Percentiles rank a stretch among this genome's conserved stretches.
phyloP scores from a whole-genome alignment of 2,888 invertebrate genomes.

The Eristalis intricaria region DNA sequence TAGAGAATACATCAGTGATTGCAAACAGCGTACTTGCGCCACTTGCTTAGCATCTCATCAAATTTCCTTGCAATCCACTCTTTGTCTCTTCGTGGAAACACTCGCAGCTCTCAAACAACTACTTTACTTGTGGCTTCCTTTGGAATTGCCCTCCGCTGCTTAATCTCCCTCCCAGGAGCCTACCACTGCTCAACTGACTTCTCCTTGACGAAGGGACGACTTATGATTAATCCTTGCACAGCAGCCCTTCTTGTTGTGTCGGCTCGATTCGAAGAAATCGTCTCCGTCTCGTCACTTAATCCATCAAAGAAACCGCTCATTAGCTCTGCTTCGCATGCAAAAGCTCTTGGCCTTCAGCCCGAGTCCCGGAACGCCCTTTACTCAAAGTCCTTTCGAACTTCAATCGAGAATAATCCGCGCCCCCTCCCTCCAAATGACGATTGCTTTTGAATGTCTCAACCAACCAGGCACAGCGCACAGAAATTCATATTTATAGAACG shows the following conservation, averaged over 20 bases:
- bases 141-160: too few relatives aligned
- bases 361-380: background rate
- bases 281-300: background rate
- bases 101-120: too few relatives aligned
- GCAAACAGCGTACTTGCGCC: too few relatives aligned
- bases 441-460: background rate
- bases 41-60: too few relatives aligned
- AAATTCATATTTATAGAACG: background rate
- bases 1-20: too few relatives aligned
- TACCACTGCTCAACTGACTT: background rate
- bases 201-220: background rate
- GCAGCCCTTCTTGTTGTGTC: background rate
- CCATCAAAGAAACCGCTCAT: background rate
- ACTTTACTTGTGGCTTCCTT: too few relatives aligned
- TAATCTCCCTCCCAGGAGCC: too few relatives aligned
- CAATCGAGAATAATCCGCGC: background rate
- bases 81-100: too few relatives aligned
- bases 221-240: background rate
- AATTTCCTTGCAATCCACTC: too few relatives aligned
- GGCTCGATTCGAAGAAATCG: background rate
- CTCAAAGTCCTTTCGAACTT: background rate
- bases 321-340: background rate
- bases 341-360: background rate
- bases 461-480: background rate
- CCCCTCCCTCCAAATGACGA: background rate